Conservation (phyloP, 2,888 invertebrate species). For the Megamerina dolium region DNA sequence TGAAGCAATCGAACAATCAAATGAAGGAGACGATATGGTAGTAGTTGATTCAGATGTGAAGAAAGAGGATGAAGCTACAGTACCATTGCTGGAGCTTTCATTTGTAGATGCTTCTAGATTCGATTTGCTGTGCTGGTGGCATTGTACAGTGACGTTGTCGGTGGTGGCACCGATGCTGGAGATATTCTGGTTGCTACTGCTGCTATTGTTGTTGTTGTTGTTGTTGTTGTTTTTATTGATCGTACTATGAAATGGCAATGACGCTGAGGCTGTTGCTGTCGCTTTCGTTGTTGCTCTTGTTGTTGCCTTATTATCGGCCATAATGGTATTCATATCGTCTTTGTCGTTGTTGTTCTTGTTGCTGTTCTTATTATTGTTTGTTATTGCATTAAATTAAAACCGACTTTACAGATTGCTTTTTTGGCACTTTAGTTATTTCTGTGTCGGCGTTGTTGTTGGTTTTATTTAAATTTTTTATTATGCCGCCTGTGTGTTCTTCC, state of each 20-base stretch:
- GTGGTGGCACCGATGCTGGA: slow-evolving; percentile 14
- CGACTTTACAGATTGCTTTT: too few relatives aligned
- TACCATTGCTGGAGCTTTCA: too few relatives aligned
- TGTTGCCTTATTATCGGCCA: neutral
- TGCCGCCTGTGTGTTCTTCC: too few relatives aligned
- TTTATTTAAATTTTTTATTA: slow-evolving; percentile 21
- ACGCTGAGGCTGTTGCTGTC: slow-evolving; percentile 5
- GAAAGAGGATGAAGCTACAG: too few relatives aligned
- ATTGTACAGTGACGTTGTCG: slow-evolving; percentile 10
- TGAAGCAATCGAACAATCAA: too few relatives aligned
- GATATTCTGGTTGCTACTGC: too few relatives aligned
- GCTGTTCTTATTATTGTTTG: neutral
- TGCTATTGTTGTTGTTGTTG: slow-evolving; percentile 26
- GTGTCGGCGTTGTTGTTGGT: slow-evolving; percentile 16
- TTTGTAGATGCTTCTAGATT: too few relatives aligned
- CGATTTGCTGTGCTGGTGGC: slow-evolving; percentile 9
- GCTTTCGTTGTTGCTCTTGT: slow-evolving; percentile 20
- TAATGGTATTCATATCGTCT: neutral
- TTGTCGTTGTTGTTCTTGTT: too few relatives aligned
- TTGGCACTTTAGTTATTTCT: neutral
- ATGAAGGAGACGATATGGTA: too few relatives aligned
- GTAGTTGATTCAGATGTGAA: too few relatives aligned
- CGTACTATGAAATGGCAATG: too few relatives aligned
- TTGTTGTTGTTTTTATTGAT: slow-evolving; percentile 5
- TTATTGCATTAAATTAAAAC: too few relatives aligned